phyloP scores from a whole-genome alignment of 2,113 vertebrate species.

The Calidris pygmaea region DNA sequence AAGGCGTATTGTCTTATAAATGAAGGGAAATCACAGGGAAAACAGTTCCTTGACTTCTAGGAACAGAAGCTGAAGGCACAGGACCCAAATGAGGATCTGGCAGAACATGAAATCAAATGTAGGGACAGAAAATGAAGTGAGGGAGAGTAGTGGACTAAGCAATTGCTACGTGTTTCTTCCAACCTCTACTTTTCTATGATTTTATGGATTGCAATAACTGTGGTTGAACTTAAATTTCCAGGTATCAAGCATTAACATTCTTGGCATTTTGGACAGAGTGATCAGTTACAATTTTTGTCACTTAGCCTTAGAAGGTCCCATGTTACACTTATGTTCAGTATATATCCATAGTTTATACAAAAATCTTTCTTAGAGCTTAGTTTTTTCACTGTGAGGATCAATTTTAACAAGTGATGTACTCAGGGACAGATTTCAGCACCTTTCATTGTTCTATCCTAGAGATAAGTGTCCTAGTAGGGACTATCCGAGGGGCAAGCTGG shows the following conservation, averaged over 20 bases:
- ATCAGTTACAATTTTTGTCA: background rate
- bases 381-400: background rate
- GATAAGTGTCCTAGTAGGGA: accelerated
- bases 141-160: background rate
- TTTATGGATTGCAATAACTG: background rate
- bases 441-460: background rate
- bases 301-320: background rate
- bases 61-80: background rate
- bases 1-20: background rate
- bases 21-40: background rate
- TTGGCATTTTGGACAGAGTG: background rate
- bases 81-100: slow-evolving; percentile 31
- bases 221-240: background rate
- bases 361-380: background rate
- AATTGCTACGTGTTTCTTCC: background rate
- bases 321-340: background rate
- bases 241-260: accelerated
- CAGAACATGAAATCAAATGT: slow-evolving; percentile 7
- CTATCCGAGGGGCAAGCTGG: background rate
- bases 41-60: slow-evolving; percentile 10
- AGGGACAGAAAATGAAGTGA: slow-evolving; percentile 46
- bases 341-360: background rate
- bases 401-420: accelerated
- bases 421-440: background rate
- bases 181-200: background rate